A percentile compares a stretch with the other conserved stretches of the same genome.
Evolutionary conservation across 1,140 invertebrate genomes (phyloP).

Genomic region (Lepidurus couesii): DNA sequence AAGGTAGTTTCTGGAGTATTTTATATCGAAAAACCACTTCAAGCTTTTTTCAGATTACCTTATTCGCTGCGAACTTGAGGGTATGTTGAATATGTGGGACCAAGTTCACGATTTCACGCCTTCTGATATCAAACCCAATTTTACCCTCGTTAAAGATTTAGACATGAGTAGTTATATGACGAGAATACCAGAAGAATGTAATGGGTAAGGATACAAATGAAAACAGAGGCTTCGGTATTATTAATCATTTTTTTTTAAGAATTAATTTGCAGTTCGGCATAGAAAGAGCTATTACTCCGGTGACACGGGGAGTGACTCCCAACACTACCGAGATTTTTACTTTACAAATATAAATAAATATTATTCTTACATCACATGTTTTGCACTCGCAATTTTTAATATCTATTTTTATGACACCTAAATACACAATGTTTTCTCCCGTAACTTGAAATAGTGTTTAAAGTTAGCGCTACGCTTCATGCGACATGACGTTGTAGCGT

Average conservation of each 20-base stretch:
- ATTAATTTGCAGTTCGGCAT: background rate
- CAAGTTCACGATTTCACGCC: constrained; percentile 13
- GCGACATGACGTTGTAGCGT: background rate
- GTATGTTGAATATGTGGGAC: constrained; percentile 19
- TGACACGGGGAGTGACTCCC: background rate
- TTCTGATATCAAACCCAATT: background rate
- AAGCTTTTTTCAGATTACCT: background rate
- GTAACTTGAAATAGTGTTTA: background rate
- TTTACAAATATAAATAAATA: background rate
- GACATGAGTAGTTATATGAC: background rate
- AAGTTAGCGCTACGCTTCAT: background rate
- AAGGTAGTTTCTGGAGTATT: background rate
- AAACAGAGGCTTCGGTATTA: background rate
- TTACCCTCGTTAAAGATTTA: background rate
- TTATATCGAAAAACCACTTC: background rate
- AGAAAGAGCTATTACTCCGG: constrained; percentile 1
- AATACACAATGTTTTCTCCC: background rate
- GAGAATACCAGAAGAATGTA: constrained; percentile 5
- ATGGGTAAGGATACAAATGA: background rate
- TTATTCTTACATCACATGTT: background rate
- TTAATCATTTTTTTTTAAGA: background rate
- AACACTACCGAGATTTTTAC: constrained; percentile 13
- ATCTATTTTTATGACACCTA: constrained; percentile 15
- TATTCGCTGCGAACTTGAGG: background rate
- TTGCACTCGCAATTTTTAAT: background rate